A percentile compares a stretch with the other conserved stretches of the same genome.
Evolutionary conservation across 2,113 vertebrate genomes (phyloP).

Genomic region (Hydrolagus affinis): DNA sequence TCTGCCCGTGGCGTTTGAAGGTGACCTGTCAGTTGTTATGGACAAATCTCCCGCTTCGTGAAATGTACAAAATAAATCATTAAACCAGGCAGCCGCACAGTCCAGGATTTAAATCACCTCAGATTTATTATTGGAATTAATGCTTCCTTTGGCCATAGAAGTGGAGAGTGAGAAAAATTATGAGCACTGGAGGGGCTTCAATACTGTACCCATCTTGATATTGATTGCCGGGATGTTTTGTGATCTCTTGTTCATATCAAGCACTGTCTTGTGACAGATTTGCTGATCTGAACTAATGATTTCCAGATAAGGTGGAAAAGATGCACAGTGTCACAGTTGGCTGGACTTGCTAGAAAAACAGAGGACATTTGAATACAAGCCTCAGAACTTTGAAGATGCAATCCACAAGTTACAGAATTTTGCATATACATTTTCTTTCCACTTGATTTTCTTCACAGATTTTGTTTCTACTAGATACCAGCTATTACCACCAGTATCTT

Average conservation of each 20-base stretch:
- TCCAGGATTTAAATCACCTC: slow-evolving; percentile 99
- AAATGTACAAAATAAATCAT: slow-evolving; percentile 99
- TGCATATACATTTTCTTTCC: neutral
- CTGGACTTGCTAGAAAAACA: slow-evolving; percentile 3
- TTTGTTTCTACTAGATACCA: too few relatives aligned
- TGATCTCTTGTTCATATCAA: slow-evolving; percentile 99
- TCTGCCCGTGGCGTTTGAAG: slow-evolving; percentile 98
- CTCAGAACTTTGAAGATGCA: slow-evolving; percentile 17
- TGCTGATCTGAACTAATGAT: slow-evolving; percentile 82
- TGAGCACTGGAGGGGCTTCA: slow-evolving; percentile 76
- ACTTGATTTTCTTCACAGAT: too few relatives aligned
- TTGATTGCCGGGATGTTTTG: slow-evolving; percentile 98
- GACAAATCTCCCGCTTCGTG: slow-evolving; percentile 99
- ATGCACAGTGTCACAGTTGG: slow-evolving; percentile 17
- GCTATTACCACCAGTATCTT: too few relatives aligned
- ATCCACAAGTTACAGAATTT: neutral
- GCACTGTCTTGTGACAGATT: slow-evolving; percentile 94
- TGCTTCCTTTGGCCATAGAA: slow-evolving; percentile 99
- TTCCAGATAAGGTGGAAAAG: slow-evolving; percentile 83
- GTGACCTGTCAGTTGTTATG: slow-evolving; percentile 99
- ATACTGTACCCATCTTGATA: slow-evolving; percentile 98
- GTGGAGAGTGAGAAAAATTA: slow-evolving; percentile 96
- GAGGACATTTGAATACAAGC: neutral
- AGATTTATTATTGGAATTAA: slow-evolving; percentile 99
- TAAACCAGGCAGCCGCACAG: slow-evolving; percentile 93